These are phyloP conservation scores for Patella depressa DNA, from an alignment of 2,888 invertebrate species.

Conservation along the genomic window DNA sequence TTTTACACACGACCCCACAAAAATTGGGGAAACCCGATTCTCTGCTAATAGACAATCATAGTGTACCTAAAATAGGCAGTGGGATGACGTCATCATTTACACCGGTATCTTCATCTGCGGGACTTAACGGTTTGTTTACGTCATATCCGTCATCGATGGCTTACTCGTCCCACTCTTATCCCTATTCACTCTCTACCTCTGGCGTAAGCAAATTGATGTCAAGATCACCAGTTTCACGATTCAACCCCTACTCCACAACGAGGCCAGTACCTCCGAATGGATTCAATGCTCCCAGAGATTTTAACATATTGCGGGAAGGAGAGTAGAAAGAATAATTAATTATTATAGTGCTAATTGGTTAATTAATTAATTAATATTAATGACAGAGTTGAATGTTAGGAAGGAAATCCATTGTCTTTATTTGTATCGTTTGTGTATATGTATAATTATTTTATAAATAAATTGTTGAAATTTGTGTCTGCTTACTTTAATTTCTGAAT, in stretches of 20 bases:
- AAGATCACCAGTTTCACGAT: slow-evolving; percentile 17
- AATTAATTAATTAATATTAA: neutral
- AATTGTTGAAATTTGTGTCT: slow-evolving; percentile 2
- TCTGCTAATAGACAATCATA: neutral
- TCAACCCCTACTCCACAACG: slow-evolving; percentile 20
- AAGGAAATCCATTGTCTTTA: slow-evolving; percentile 1
- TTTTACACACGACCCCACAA: slow-evolving; percentile 28
- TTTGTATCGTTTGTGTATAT: slow-evolving; percentile 9
- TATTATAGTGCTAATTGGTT: neutral
- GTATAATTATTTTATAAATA: slow-evolving; percentile 13
- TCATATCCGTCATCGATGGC: slow-evolving; percentile 27
- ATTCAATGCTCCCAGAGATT: slow-evolving; percentile 30
- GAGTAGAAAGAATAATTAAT: slow-evolving; percentile 19
- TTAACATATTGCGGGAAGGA: slow-evolving; percentile 32
- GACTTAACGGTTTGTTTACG: slow-evolving; percentile 16
- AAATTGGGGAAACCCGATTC: slow-evolving; percentile 7
- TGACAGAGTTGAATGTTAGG: neutral
- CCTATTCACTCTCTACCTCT: slow-evolving; percentile 10
- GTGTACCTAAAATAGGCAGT: slow-evolving; percentile 5
- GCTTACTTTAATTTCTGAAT: neutral
- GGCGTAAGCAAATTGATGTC: slow-evolving; percentile 25
- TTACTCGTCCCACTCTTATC: slow-evolving; percentile 11
- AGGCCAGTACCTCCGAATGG: slow-evolving; percentile 16
- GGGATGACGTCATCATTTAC: slow-evolving; percentile 9
- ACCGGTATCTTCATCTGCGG: neutral